Evolutionary conservation across 1,140 invertebrate genomes (phyloP), one percentile per base, ranked within the genome.

Genomic region (Dreissena polymorpha): DNA sequence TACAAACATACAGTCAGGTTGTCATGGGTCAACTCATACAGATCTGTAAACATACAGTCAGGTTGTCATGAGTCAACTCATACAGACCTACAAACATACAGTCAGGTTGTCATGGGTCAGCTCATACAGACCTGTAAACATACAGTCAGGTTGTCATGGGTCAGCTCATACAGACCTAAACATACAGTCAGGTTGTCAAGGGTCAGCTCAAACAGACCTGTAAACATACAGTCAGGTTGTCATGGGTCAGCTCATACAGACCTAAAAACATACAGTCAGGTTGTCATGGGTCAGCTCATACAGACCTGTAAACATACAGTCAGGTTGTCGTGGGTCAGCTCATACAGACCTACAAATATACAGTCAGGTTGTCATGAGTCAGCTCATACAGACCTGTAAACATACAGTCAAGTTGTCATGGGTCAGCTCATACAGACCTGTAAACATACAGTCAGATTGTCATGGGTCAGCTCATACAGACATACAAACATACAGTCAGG

Each of bases 211-310:
- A 89, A 82, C 29, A 94, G 77, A 25, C 92, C n/a, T n/a, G n/a
- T n/a, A n/a, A n/a, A n/a, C n/a, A n/a, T n/a, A n/a, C 94, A 23
- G 94, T 94, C 6, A 90, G 67, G 67, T 93, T 93, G 86, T 94
- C 94, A 80, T 91, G 68, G 12, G 88, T 90, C 67, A 94, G 85
- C 8, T 91, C 86, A 74, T 90, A 82, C 29, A 94, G 77, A 25
- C 92, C n/a, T n/a, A n/a, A n/a, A n/a, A n/a, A n/a, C n/a, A n/a
- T n/a, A n/a, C 94, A 23, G 94, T 94, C 6, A 90, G 67, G 67
- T 93, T 93, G 86, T 94, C 94, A 80, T 91, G 68, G 12, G 88
- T 90, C 67, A 94, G 85, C 8, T 91, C 86, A 74, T 90, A 82
- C 29, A 94, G 77, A 25, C 92, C n/a, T n/a, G n/a, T n/a, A n/a